These are phyloP conservation scores for Phoxinus dragarum DNA, from an alignment of 2,797 vertebrate genomes.

Conservation along the genomic window DNA sequence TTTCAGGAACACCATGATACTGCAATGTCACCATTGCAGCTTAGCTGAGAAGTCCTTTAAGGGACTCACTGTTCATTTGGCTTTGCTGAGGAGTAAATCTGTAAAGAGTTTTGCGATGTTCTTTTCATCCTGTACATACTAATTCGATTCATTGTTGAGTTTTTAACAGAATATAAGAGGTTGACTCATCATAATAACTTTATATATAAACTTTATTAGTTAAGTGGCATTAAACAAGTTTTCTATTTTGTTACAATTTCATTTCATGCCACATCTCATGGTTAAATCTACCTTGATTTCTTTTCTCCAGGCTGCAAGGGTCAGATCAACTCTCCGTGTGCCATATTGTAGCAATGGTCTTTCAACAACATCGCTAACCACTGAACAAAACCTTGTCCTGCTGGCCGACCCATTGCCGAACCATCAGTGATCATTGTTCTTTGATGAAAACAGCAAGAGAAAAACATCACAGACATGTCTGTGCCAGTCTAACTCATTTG, in stretches of 20 bases:
- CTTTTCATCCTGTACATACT: conserved; percentile 28
- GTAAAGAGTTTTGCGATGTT: conserved; percentile 22
- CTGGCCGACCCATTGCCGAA: neutral
- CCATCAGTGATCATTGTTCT: conserved; percentile 30
- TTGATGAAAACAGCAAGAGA: neutral
- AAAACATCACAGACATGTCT: conserved; percentile 1
- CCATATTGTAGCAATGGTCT: conserved; percentile 52
- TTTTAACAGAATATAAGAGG: neutral
- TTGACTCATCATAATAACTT: neutral
- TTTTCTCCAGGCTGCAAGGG: conserved; percentile 57
- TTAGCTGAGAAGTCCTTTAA: conserved; percentile 3
- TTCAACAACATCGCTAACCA: conserved; percentile 11
- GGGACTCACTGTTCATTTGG: conserved; percentile 12
- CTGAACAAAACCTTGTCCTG: neutral
- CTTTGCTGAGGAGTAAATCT: conserved; percentile 16
- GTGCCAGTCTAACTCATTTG: neutral
- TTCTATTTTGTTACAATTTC: neutral
- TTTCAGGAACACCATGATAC: conserved; percentile 24
- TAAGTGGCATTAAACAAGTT: conserved; percentile 12
- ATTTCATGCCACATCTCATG: neutral
- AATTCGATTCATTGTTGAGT: conserved; percentile 36
- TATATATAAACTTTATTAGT: neutral
- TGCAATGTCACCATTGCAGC: conserved; percentile 10
- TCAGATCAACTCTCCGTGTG: conserved; percentile 62
- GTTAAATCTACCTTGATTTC: neutral